Percentiles rank a stretch among this genome's conserved stretches.
phyloP scores from a whole-genome alignment of 2,888 invertebrate genomes.

The Scaptomyza caliginosa region DNA sequence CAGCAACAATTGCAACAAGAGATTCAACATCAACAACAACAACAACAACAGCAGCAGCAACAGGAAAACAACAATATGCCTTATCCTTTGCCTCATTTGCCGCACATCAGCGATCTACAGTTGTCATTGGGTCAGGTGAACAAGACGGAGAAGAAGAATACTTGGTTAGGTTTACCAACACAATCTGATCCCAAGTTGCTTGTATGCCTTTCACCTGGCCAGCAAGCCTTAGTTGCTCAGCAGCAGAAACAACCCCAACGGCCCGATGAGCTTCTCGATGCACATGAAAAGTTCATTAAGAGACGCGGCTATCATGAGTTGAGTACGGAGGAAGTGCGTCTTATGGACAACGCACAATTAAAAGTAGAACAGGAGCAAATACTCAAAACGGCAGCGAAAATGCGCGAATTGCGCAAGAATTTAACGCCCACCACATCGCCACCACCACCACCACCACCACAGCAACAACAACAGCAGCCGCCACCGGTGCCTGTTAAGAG shows the following conservation, averaged over 20 bases:
- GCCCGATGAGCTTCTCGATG: constrained; percentile 87
- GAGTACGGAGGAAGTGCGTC: constrained; percentile 76
- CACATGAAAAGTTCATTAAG: constrained; percentile 89
- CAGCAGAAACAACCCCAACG: constrained; percentile 84
- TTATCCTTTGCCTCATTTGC: constrained; percentile 85
- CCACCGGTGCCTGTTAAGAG: constrained; percentile 81
- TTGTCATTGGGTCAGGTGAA: constrained; percentile 50
- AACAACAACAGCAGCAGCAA: constrained; percentile 58
- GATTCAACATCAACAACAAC: constrained; percentile 57
- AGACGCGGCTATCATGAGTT: constrained; percentile 86
- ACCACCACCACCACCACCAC: constrained; percentile 73
- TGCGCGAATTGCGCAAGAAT: constrained; percentile 82
- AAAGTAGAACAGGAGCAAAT: constrained; percentile 72
- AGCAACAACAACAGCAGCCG: constrained; percentile 66
- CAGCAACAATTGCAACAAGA: constrained; percentile 44
- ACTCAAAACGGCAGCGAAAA: constrained; percentile 75
- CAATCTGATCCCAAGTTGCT: constrained; percentile 86
- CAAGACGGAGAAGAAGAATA: constrained; percentile 18
- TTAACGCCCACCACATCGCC: constrained; percentile 80
- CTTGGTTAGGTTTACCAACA: constrained; percentile 88
- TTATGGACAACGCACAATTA: constrained; percentile 74
- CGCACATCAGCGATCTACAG: constrained; percentile 84
- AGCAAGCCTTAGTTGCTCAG: constrained; percentile 85
- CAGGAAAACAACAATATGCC: constrained; percentile 81
- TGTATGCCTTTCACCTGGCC: constrained; percentile 90